Conservation (phyloP, 35 echinoderm and acorn worm genomes). For the Stichopus chloronotus region DNA sequence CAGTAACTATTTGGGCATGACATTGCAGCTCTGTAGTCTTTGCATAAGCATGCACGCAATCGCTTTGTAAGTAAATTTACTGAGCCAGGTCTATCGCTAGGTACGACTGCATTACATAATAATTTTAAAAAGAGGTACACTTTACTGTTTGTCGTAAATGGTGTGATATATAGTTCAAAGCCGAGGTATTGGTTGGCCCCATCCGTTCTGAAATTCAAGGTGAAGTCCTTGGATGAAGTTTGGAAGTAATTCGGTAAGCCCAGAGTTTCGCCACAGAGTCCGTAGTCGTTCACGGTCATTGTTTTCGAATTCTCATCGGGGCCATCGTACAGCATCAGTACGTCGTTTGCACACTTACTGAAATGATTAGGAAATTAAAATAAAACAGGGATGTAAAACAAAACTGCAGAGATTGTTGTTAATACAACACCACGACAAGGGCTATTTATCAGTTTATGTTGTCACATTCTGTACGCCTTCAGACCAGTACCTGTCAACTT, state of each 20-base stretch:
- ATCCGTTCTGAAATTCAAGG: conserved; percentile 70
- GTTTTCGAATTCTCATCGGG: neutral
- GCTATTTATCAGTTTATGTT: too few relatives aligned
- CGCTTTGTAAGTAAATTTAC: too few relatives aligned
- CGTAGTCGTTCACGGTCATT: conserved; percentile 10
- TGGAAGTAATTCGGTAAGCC: conserved; percentile 77
- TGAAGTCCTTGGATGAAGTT: conserved; percentile 39
- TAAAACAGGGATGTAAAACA: neutral
- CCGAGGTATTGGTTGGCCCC: conserved; percentile 12
- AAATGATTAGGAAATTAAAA: conserved; percentile 7
- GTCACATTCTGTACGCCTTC: too few relatives aligned
- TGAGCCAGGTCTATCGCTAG: too few relatives aligned
- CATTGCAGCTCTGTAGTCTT: too few relatives aligned
- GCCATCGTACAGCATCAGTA: conserved; percentile 70
- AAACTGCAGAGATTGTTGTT: neutral
- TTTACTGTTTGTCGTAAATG: conserved; percentile 47
- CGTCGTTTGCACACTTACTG: conserved; percentile 62
- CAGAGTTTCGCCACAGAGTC: conserved; percentile 63
- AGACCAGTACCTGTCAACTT: too few relatives aligned
- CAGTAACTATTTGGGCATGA: too few relatives aligned
- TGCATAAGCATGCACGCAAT: too few relatives aligned
- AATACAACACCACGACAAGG: too few relatives aligned
- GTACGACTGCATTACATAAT: too few relatives aligned
- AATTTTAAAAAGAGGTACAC: too few relatives aligned
- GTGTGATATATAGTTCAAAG: conserved; percentile 66